These are phyloP conservation scores for Dinoponera quadriceps DNA, from an alignment of 1,140 invertebrate genomes.

Conservation along the genomic window DNA sequence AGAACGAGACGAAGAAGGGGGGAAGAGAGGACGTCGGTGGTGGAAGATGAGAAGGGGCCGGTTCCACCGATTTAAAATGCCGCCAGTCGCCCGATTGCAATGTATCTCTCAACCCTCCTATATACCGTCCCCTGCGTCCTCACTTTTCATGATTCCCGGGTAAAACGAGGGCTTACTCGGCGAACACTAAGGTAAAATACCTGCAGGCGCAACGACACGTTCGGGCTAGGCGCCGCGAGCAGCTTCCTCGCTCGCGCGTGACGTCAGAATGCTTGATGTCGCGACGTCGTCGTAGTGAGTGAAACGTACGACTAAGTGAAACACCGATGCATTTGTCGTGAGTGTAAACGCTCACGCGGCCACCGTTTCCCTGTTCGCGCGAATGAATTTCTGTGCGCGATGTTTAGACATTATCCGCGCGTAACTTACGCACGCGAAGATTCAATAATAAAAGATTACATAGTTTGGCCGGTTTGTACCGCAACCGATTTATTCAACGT, in stretches of 20 bases:
- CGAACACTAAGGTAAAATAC: constrained; percentile 5
- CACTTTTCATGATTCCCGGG: constrained; percentile 25
- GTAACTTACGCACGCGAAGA: background rate
- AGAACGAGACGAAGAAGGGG: background rate
- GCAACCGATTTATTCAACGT: constrained; percentile 29
- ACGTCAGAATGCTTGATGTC: constrained; percentile 18
- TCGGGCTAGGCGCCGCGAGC: background rate
- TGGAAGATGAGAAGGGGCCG: constrained; percentile 19
- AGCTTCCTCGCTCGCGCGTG: background rate
- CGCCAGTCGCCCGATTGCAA: constrained; percentile 42
- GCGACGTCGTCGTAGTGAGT: background rate
- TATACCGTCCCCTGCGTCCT: constrained; percentile 5
- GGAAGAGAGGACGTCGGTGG: background rate
- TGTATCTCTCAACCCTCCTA: constrained; percentile 6
- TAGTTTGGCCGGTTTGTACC: background rate
- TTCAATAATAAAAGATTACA: constrained; percentile 4
- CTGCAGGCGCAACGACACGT: background rate
- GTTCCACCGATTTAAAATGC: constrained; percentile 54
- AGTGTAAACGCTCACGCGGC: too few species aligned
- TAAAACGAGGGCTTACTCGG: constrained; percentile 38
- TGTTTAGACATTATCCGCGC: background rate
- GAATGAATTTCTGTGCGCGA: background rate
- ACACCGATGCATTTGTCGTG: background rate
- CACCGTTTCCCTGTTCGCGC: too few species aligned
- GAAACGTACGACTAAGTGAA: too few species aligned